A percentile compares a stretch with the other conserved stretches of the same genome.
Evolutionary conservation across 2,888 invertebrate genomes (phyloP).

Genomic region (Cybosia mesomella): DNA sequence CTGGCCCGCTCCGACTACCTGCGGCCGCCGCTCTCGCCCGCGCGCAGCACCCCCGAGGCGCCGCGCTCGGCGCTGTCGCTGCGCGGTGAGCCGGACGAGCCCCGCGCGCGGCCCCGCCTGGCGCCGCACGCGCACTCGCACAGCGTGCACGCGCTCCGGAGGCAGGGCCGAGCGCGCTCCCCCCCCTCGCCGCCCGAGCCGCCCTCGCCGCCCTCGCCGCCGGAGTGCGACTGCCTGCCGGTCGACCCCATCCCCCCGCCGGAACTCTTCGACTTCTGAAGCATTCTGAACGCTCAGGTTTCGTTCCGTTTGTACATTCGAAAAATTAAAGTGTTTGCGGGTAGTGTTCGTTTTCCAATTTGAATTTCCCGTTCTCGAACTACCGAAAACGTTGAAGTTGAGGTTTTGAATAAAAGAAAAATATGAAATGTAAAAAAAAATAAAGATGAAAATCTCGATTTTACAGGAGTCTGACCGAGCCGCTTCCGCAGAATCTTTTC

Average conservation of each 20-base stretch:
- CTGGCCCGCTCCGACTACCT: constrained; percentile 72
- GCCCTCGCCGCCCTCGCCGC: constrained; percentile 31
- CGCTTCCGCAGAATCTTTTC: constrained; percentile 25
- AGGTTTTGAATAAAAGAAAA: constrained; percentile 33
- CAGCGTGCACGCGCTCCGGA: constrained; percentile 66
- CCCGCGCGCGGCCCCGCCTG: constrained; percentile 47
- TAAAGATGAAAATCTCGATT: constrained; percentile 34
- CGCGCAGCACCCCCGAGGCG: constrained; percentile 41
- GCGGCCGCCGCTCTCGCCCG: constrained; percentile 64
- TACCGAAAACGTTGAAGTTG: constrained; percentile 8
- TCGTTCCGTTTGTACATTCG: constrained; percentile 4
- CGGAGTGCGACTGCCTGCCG: constrained; percentile 69
- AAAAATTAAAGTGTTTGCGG: constrained; percentile 2
- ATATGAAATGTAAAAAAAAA: constrained; percentile 43
- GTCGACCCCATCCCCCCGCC: constrained; percentile 79
- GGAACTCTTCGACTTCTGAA: constrained; percentile 78
- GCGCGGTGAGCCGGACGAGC: constrained; percentile 60
- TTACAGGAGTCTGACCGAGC: not conserved
- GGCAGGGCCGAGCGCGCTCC: constrained; percentile 56
- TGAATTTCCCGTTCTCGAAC: constrained; percentile 18
- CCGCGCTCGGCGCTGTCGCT: constrained; percentile 74
- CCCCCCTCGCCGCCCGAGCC: constrained; percentile 51
- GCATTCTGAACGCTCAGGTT: not conserved
- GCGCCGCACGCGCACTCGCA: constrained; percentile 61
- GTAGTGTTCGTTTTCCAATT: constrained; percentile 26